Evolutionary conservation across 2,113 vertebrate genomes (phyloP), one percentile per base, ranked within the genome.

Genomic region (Actenoides lindsayi): DNA sequence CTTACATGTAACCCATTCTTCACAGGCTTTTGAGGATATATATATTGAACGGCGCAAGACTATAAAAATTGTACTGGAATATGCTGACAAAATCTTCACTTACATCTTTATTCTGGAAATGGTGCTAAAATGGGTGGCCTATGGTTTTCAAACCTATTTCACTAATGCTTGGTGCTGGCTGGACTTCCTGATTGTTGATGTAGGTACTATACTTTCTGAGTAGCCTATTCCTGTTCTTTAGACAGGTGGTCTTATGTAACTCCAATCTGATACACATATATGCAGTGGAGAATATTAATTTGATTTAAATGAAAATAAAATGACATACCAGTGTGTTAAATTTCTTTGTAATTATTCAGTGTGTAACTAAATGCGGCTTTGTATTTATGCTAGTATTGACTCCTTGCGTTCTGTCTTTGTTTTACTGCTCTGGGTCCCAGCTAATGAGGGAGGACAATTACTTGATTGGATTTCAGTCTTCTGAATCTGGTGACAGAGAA

Each of bases 131-230:
- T 99, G 99, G 99, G 98, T 99, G 35, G 99, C 99, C 3, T 99
- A 99, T 96, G 99, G 99, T 93, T 99, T 99, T 97, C 99, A 98
- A 69, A 99, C 98, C 17, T 99, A 99, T 85, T 99, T 99, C 96
- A 99, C 99, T 93, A 99, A 99, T 96, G 99, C 99, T 80, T 99
- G 99, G 99, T 99, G 99, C 97, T 99, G 99, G 99, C 97, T 99
- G 97, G 99, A 99, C 96, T 99, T 99, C 97, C 96, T 99, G 78
- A 99, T 99, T 97, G 99, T 99, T 42, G 99, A 99, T 97, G 99
- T 99, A 98, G 46, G 99, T 99, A 98, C 44, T 62, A 19, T 69
- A n/a, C 18, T 89, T 93, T 63, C 70, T 28, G 9, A 79, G 23
- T 64, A 93, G 25, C 28, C 8, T 86, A 6, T 69, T 86, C 73